phyloP scores from a whole-genome alignment of 2,113 vertebrate genomes.

The Zosterops lateralis region DNA sequence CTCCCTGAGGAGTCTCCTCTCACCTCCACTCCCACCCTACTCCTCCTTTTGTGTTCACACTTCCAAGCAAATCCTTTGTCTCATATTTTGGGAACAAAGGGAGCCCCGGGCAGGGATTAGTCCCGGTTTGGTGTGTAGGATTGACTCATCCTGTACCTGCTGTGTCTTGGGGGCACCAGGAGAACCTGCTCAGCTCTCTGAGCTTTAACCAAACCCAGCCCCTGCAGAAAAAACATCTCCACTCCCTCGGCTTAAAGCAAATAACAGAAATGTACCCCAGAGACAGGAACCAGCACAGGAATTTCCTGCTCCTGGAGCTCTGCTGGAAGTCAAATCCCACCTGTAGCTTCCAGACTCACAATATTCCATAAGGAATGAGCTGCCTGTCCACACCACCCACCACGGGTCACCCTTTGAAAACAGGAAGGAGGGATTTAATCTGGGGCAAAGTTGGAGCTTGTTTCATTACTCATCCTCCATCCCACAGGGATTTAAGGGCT shows the following conservation, averaged over 20 bases:
- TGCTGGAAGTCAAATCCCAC: not conserved
- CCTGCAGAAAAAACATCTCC: not conserved
- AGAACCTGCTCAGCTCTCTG: not conserved
- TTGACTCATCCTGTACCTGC: not conserved
- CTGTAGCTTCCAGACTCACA: not conserved
- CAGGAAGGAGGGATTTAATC: conserved; percentile 20
- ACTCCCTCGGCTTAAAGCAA: not conserved
- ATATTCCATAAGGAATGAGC: not conserved
- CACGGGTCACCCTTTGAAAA: not conserved
- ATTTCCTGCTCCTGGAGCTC: not conserved
- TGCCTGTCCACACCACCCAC: not conserved
- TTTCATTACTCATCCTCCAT: conserved; percentile 1
- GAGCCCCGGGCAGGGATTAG: not conserved
- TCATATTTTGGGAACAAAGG: not conserved
- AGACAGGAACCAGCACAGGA: not conserved
- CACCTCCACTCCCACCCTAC: not conserved
- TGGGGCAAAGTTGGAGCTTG: not conserved
- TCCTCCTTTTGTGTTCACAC: not conserved
- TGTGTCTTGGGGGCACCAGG: not conserved
- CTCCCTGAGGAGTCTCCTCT: not conserved
- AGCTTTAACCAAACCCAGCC: not conserved
- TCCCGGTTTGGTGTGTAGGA: not conserved
- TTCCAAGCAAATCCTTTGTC: not conserved
- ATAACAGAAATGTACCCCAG: rapidly evolving
- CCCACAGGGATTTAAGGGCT: not conserved